Evolutionary conservation across 2,888 invertebrate genomes (phyloP).

Genomic region (Eilema caniola): DNA sequence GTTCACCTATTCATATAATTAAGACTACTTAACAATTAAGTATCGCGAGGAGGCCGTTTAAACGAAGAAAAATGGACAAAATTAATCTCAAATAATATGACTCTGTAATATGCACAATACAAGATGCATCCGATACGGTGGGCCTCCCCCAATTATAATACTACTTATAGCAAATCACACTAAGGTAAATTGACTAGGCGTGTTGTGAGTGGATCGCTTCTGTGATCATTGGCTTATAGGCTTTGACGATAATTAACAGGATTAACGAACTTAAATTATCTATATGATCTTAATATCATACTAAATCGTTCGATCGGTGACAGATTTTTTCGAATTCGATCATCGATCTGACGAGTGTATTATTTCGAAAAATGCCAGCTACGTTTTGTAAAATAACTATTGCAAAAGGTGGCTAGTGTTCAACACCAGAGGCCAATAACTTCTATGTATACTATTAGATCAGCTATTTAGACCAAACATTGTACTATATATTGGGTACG

Average conservation of each 20-base stretch:
- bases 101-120: slow-evolving; percentile 55
- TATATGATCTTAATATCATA: neutral
- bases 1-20: slow-evolving; percentile 85
- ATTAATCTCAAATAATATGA: slow-evolving; percentile 50
- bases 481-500: neutral
- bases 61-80: slow-evolving; percentile 54
- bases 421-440: neutral
- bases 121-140: slow-evolving; percentile 53
- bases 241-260: slow-evolving; percentile 53
- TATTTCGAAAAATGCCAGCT: neutral
- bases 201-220: slow-evolving; percentile 79
- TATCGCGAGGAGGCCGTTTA: slow-evolving; percentile 77
- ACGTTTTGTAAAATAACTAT: neutral
- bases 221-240: slow-evolving; percentile 38
- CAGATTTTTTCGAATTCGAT: neutral
- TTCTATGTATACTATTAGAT: neutral
- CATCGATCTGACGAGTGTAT: neutral
- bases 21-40: slow-evolving; percentile 86
- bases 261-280: slow-evolving; percentile 10
- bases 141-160: slow-evolving; percentile 73
- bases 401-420: neutral
- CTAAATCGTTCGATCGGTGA: neutral
- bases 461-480: neutral
- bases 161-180: slow-evolving; percentile 86
- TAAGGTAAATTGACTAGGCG: slow-evolving; percentile 87